Conservation (phyloP, 2,888 invertebrate genomes). For the Acleris laterana region DNA sequence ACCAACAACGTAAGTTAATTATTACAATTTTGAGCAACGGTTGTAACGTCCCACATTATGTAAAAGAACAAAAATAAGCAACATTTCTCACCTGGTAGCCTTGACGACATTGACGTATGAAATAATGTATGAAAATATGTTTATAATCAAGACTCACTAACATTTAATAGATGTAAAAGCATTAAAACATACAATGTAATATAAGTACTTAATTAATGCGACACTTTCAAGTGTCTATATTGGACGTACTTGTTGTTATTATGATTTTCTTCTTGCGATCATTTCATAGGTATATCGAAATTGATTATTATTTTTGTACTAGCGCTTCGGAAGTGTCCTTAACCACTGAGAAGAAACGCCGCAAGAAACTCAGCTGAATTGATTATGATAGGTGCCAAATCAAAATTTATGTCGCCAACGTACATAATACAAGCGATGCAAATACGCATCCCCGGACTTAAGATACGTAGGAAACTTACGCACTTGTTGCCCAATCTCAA, state of each 20-base stretch:
- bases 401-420: too few species aligned
- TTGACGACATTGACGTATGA: not conserved
- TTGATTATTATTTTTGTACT: not conserved
- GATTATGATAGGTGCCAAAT: too few species aligned
- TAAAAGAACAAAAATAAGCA: conserved; percentile 2
- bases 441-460: too few species aligned
- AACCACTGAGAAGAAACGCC: not conserved
- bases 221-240: too few species aligned
- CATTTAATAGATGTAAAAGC: not conserved
- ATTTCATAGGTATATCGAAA: not conserved
- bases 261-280: too few species aligned
- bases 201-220: too few species aligned
- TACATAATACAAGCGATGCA: too few species aligned
- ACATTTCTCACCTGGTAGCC: not conserved
- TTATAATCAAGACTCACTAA: not conserved
- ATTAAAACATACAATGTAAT: not conserved
- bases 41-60: not conserved
- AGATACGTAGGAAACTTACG: too few species aligned
- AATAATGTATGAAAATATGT: not conserved
- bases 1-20: not conserved
- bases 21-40: not conserved
- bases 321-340: not conserved
- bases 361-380: not conserved
- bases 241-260: too few species aligned
- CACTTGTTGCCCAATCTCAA: too few species aligned